Percentiles rank a stretch among this genome's conserved stretches.
These are phyloP conservation scores for Lordiphosa andalusiaca DNA, from an alignment of 2,888 invertebrate species.

Conservation along the genomic window DNA sequence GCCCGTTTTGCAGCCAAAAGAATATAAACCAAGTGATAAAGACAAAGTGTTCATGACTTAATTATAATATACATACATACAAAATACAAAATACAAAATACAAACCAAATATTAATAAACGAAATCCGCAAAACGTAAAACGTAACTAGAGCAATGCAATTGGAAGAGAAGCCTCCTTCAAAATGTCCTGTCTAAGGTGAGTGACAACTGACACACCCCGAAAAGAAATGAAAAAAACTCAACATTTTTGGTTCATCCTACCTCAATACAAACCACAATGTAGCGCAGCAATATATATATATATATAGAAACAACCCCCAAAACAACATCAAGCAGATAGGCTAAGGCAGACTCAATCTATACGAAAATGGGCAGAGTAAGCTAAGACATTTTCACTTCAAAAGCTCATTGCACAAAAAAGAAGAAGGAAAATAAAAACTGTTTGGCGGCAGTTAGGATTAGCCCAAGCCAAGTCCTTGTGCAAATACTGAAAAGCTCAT, in stretches of 20 bases:
- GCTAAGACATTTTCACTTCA: constrained; percentile 47
- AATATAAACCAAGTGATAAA: constrained; percentile 57
- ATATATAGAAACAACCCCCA: constrained; percentile 65
- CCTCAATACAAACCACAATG: constrained; percentile 57
- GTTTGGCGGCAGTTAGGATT: constrained; percentile 37
- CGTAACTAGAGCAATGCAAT: constrained; percentile 28
- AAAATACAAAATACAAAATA: constrained; percentile 37
- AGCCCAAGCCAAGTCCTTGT: constrained; percentile 59
- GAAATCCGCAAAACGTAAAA: constrained; percentile 18
- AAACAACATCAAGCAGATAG: constrained; percentile 41
- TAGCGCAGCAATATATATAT: constrained; percentile 48
- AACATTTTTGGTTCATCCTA: constrained; percentile 45
- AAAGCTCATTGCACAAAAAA: constrained; percentile 68
- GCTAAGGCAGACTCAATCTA: neutral
- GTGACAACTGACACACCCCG: constrained; percentile 22
- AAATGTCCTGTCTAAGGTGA: constrained; percentile 62
- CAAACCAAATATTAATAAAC: constrained; percentile 20
- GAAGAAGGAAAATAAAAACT: constrained; percentile 25
- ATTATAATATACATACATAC: constrained; percentile 56
- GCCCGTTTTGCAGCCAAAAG: constrained; percentile 55
- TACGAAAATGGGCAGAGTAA: constrained; percentile 56
- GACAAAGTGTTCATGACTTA: constrained; percentile 71
- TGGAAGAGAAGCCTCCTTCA: constrained; percentile 25
- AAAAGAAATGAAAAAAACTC: neutral
- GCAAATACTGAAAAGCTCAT: constrained; percentile 69